Base-by-base conservation (phyloP, 2,113 vertebrate genomes). In the Cardinalis cardinalis region DNA sequence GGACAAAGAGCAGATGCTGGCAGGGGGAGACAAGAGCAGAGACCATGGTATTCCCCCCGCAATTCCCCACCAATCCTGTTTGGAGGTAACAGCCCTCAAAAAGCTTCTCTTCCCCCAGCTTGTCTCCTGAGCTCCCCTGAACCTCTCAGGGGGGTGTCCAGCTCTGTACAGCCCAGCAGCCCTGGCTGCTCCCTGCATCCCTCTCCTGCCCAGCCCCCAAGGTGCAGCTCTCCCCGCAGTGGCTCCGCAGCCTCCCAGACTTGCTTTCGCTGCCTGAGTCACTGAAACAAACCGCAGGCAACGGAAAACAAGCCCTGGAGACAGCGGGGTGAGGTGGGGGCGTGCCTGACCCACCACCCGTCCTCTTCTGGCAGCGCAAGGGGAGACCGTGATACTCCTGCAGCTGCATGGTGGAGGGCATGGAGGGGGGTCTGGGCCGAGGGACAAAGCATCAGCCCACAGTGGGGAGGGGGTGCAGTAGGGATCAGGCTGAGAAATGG, bases 241-340 rank as follows among this genome's bases (percentile, higher is more conserved):
- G 2, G 63, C 41, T 93, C 72, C 95, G 59, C 95, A 84, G 96
- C 97, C 96, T 98, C 97, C 98, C 97, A 98, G 99, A 98, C 98
- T 99, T 99, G 98, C 98, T 99, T 99, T 99, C 98, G 98, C 99
- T 99, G 99, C 99, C 99, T 99, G 99, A 97, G 98, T 97, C 92
- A 90, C 95, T 94, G 95, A 69, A 97, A 36, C 91, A 96, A 95
- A 96, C 95, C 98, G 60, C 99, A 99, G 98, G 98, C 98, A 99
- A 99, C 98, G 95, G 98, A 99, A 99, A 99, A 99, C 98, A 99
- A 99, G 98, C 98, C 98, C 92, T 14, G 69, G 97, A 98, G 96
- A 80, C 97, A 40, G 74, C 38, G 0, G 80, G 64, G 64, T 88
- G 58, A 65, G 38, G 36, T 53, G 56, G 10, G 21, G 46, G 64